Evolutionary conservation across 2,888 invertebrate genomes (phyloP).

Genomic region (Drepana falcataria): DNA sequence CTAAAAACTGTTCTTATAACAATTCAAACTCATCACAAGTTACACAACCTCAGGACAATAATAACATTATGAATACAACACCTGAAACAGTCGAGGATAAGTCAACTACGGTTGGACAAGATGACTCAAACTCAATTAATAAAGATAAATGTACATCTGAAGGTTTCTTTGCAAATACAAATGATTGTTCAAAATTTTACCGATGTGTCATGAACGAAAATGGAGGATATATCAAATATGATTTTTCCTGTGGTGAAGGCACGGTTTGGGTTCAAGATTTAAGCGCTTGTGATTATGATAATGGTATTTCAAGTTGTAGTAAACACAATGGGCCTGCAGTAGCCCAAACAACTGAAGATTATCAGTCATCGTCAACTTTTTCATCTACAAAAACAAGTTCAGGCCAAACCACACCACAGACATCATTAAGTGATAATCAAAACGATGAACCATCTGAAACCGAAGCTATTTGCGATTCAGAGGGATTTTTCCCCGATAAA

Average conservation of each 20-base stretch:
- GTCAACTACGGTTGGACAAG: conserved; percentile 8
- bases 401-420: conserved; percentile 5
- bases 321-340: conserved; percentile 25
- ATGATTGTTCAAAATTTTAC: conserved; percentile 86
- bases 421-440: conserved; percentile 19
- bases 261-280: conserved; percentile 84
- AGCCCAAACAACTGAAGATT: conserved; percentile 16
- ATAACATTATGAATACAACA: conserved; percentile 1
- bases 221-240: conserved; percentile 70
- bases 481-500: conserved; percentile 67
- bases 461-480: conserved; percentile 45
- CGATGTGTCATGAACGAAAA: conserved; percentile 80
- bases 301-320: conserved; percentile 33
- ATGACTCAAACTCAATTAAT: conserved; percentile 11
- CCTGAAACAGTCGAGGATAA: conserved; percentile 7
- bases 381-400: conserved; percentile 15
- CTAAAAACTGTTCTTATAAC: conserved; percentile 20
- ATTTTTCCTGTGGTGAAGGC: conserved; percentile 81
- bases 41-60: conserved; percentile 10
- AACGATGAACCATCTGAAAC: conserved; percentile 28
- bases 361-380: conserved; percentile 16
- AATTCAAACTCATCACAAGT: conserved; percentile 14
- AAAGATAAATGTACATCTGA: conserved; percentile 72
- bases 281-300: conserved; percentile 72
- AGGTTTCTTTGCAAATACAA: conserved; percentile 83